Evolutionary conservation across 2,888 invertebrate genomes (phyloP).

Genomic region (Drosophila sordidula): DNA sequence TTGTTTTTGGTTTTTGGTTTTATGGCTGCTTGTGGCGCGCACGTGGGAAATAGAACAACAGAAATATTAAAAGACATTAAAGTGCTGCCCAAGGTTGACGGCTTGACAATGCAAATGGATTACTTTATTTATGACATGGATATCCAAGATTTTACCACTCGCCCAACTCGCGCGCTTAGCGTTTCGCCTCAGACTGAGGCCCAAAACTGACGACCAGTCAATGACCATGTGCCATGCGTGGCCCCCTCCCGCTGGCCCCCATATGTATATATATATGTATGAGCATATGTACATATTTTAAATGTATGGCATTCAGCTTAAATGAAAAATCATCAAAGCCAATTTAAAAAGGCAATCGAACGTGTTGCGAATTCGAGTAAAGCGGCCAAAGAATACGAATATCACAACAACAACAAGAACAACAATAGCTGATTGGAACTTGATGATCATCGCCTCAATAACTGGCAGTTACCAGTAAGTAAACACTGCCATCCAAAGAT

Average conservation of each 20-base stretch:
- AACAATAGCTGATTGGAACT: constrained; percentile 32
- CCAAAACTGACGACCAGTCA: constrained; percentile 42
- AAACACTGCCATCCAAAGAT: not conserved
- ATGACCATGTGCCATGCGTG: constrained; percentile 44
- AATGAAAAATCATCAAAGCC: constrained; percentile 74
- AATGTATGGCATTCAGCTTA: constrained; percentile 67
- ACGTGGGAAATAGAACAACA: constrained; percentile 74
- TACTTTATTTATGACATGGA: constrained; percentile 27
- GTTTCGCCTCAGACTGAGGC: constrained; percentile 35
- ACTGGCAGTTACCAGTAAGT: constrained; percentile 18
- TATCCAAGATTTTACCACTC: not conserved
- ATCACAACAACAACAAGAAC: not conserved
- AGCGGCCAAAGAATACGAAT: constrained; percentile 53
- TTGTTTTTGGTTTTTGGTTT: constrained; percentile 20
- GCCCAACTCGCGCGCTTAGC: constrained; percentile 37
- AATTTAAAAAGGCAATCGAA: constrained; percentile 76
- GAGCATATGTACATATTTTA: constrained; percentile 12
- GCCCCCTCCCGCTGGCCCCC: not conserved
- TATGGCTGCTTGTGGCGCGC: constrained; percentile 33
- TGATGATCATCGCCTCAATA: constrained; percentile 36
- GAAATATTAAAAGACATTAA: constrained; percentile 48
- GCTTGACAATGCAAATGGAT: constrained; percentile 23
- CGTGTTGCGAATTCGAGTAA: constrained; percentile 69
- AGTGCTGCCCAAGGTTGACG: constrained; percentile 49
- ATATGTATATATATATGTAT: not conserved